Evolutionary conservation across 2,113 vertebrate genomes (phyloP).

Genomic region (Entelurus aequoreus): DNA sequence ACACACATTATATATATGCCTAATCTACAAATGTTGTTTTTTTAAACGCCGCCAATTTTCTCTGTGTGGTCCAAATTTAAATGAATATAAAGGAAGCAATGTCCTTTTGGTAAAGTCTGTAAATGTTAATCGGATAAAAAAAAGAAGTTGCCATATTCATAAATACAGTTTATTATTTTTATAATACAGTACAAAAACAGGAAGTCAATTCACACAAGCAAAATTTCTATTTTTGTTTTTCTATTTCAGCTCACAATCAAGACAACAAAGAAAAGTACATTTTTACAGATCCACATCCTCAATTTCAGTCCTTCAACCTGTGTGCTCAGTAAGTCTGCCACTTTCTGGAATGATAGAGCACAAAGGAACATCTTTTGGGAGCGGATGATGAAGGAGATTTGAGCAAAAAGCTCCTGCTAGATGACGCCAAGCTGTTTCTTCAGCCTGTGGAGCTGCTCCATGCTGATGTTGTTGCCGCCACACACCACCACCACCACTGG

Average conservation of each 20-base stretch:
- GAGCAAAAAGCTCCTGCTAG: constrained; percentile 8
- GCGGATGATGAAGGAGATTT: constrained; percentile 11
- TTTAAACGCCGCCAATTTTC: no score
- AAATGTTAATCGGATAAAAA: no score
- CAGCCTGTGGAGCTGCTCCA: constrained; percentile 68
- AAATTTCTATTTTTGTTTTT: no score
- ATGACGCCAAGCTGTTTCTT: constrained; percentile 71
- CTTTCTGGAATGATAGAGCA: constrained; percentile 45
- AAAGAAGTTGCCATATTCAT: neutral
- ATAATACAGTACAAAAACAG: constrained; percentile 37
- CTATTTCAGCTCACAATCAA: no score
- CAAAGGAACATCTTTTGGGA: neutral
- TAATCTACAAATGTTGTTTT: no score
- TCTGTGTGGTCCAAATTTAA: no score
- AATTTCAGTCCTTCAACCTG: neutral
- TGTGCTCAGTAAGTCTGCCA: constrained; percentile 10
- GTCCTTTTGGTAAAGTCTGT: no score
- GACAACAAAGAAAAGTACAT: neutral
- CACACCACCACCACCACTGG: constrained; percentile 83
- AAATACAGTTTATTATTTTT: constrained; percentile 12
- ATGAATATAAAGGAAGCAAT: no score
- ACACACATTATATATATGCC: no score
- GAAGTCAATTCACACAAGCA: neutral
- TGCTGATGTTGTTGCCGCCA: constrained; percentile 79
- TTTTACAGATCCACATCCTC: neutral